These are phyloP conservation scores for Bucco capensis DNA, from an alignment of 2,113 vertebrate genomes.

Conservation along the genomic window DNA sequence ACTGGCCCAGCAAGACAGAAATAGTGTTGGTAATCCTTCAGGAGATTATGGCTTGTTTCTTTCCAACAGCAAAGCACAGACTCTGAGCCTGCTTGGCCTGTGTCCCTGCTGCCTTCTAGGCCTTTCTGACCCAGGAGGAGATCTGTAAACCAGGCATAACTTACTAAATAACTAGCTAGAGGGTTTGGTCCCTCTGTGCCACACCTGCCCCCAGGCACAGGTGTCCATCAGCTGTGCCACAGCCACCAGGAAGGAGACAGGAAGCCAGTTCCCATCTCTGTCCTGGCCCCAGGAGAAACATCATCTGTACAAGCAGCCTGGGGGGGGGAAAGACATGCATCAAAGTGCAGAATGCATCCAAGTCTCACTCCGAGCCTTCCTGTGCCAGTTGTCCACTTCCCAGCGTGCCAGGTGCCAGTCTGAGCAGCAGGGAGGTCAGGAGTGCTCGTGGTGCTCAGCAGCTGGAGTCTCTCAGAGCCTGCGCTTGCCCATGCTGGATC, in stretches of 20 bases:
- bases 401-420: neutral
- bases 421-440: neutral
- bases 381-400: neutral
- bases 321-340: neutral
- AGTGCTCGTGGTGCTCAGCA: neutral
- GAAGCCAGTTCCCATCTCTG: neutral
- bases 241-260: neutral
- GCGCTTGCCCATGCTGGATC: constrained; percentile 88
- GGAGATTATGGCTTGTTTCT: neutral
- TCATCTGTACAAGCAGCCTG: neutral
- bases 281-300: neutral
- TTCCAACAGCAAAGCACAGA: neutral
- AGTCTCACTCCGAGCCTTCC: neutral
- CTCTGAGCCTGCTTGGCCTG: neutral
- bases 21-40: neutral
- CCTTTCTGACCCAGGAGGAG: neutral
- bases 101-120: neutral
- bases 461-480: constrained; percentile 64
- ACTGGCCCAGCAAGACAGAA: too few species aligned
- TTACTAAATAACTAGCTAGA: neutral
- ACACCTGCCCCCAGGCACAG: neutral
- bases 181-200: neutral
- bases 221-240: neutral
- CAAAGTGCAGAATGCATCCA: constrained; percentile 47
- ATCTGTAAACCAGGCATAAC: neutral